These are phyloP conservation scores for Phenganax marumi DNA, from an alignment of 92 coral and sea anemone genomes.

Conservation along the genomic window DNA sequence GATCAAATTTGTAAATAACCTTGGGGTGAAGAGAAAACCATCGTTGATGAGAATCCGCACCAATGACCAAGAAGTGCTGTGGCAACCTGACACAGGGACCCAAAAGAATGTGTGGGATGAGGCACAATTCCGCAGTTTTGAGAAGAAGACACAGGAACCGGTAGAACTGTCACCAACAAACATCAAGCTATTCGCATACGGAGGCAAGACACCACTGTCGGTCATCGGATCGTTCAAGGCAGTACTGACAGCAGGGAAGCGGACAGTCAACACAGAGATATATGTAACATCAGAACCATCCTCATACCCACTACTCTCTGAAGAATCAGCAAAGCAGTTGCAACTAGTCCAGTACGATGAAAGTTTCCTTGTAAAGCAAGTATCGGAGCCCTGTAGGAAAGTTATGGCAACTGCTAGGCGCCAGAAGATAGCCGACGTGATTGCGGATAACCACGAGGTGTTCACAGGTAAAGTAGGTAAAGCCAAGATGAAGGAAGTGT, in stretches of 20 bases:
- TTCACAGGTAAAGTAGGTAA: conserved; percentile 14
- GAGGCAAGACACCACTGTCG: conserved; percentile 7
- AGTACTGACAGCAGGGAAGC: conserved; percentile 27
- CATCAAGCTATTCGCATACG: conserved; percentile 4
- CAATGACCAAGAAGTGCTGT: conserved; percentile 17
- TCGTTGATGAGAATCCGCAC: not conserved
- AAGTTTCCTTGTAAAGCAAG: conserved; percentile 17
- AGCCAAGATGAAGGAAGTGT: not conserved
- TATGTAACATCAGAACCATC: conserved; percentile 42
- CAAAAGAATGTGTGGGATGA: conserved; percentile 28
- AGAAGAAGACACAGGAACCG: not conserved
- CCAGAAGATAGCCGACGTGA: conserved; percentile 18
- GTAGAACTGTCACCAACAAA: conserved; percentile 1
- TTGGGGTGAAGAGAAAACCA: conserved; percentile 5
- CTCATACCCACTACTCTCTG: not conserved
- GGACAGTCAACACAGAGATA: conserved; percentile 58
- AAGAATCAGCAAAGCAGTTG: conserved; percentile 3
- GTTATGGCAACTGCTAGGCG: conserved; percentile 1
- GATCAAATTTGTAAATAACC: not conserved
- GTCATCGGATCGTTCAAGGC: conserved; percentile 23
- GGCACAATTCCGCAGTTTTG: not conserved
- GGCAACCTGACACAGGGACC: conserved; percentile 36
- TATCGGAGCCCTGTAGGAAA: conserved; percentile 18
- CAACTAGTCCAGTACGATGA: conserved; percentile 6
- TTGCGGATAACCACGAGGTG: not conserved